Evolutionary conservation across 2,888 invertebrate genomes (phyloP), one percentile per base, ranked within the genome.

Genomic region (Uropetala carovei): DNA sequence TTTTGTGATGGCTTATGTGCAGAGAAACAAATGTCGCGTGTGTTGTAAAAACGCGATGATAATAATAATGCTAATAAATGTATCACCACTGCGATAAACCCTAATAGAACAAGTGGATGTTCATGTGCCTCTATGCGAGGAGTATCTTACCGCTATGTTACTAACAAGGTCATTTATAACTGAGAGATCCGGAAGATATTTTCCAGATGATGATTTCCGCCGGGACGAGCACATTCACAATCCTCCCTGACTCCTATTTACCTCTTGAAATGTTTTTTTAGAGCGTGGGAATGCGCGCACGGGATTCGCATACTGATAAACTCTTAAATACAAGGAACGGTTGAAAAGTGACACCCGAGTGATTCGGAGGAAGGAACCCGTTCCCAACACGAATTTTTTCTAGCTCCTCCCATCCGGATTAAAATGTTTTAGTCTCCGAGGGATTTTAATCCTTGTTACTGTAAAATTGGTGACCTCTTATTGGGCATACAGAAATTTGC

Each of bases 331-430:
- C 75, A 75, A 27, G 4, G 75, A 75, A 75, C 75, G 27, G 75
- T 75, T 75, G 75, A 75, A 75, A 75, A 75, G 75, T 75, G 75
- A 75, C 75, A 75, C 13, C 22, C 75, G 75, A 75, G 75, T 75
- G 22, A 13, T 22, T 75, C 22, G 75, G 22, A 75, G 27, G 22
- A 22, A 22, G 27, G 75, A 75, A 75, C 75, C 22, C 27, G 75
- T 75, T 75, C 27, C 22, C 75, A 22, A 27, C 13, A 27, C 75
- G 75, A 27, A 27, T 75, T 27, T 27, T 22, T 75, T 10, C 75
- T 27, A 8, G 22, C 22, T 75, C 75, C 22, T 27, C 27, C 75
- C 75, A 13, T 75, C 9, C 75, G 75, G 27, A 75, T 18, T 68
- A 22, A 22, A 68, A 43, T 43, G 43, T 3, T 43, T 43, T 43